A percentile compares a stretch with the other conserved stretches of the same genome.
phyloP scores from a whole-genome alignment of 1,140 invertebrate species.

The Papilio polyxenes region DNA sequence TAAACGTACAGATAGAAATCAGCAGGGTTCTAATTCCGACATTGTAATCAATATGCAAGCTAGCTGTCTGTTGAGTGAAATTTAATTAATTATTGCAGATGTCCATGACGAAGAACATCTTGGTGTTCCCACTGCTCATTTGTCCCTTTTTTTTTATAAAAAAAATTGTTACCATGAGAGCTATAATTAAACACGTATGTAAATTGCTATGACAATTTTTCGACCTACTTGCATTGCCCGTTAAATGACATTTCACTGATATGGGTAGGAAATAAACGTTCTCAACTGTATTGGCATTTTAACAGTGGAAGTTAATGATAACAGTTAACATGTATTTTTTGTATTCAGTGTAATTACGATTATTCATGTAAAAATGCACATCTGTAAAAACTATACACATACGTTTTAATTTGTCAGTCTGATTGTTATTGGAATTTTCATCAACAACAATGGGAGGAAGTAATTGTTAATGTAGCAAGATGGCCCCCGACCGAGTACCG shows the following conservation, averaged over 20 bases:
- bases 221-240: too few species aligned
- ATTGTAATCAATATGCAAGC: conserved; percentile 22
- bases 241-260: too few species aligned
- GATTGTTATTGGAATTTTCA: conserved; percentile 23
- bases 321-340: too few species aligned
- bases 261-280: too few species aligned
- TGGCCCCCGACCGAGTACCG: neutral
- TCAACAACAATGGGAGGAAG: conserved; percentile 28
- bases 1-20: conserved; percentile 9
- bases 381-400: neutral
- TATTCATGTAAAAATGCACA: neutral
- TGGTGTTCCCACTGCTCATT: neutral
- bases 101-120: neutral
- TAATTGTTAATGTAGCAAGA: conserved; percentile 29
- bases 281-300: too few species aligned
- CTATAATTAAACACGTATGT: too few species aligned
- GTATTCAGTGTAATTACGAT: neutral
- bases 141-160: too few species aligned
- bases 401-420: neutral
- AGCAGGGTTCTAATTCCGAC: neutral
- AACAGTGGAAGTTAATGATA: too few species aligned
- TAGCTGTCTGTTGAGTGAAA: conserved; percentile 18
- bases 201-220: too few species aligned
- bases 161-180: too few species aligned
- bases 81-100: neutral